Evolutionary conservation across 1,140 invertebrate species (phyloP), one percentile per base, ranked within the genome.

Genomic region (Camponotus floridanus): DNA sequence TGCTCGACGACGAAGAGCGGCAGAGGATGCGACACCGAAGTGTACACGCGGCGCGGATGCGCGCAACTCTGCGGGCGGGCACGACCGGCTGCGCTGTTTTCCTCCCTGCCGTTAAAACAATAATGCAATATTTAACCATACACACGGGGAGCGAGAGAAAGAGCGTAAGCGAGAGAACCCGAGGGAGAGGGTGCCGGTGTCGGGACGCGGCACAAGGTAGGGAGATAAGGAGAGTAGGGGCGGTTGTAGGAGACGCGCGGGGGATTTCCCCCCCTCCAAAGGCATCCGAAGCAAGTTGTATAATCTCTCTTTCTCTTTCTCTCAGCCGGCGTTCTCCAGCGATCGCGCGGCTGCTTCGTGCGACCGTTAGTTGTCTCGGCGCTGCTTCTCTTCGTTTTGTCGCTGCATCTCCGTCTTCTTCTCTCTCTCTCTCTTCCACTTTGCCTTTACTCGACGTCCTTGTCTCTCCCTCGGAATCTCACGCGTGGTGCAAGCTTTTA

Each of bases 111-210:
- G 94, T 94, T 94, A 94, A 94, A 94, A 95, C 94, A 95, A 94
- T 94, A 95, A 95, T 95, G 94, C 94, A 94, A 95, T 95, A 95
- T 94, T 95, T 94, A 95, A 94, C 93, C 92, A 93, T 94, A 95
- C 93, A 95, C 93, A 94, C 87, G 67, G 71, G 87, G 88, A 81
- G 88, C 79, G 83, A 86, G 89, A 87, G 87, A 80, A 88, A 80
- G 79, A 85, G 78, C 48, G 64, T 48, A 51, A 76, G 70, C 78
- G 85, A 57, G 85, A 76, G 70, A 83, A 68, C 62, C 4, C 55
- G 71, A 85, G 81, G 59, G 64, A 76, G 65, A 26, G 81, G 73
- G 86, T 87, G 76, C 64, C 62, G 64, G 68, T 74, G 87, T 86
- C 62, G 87, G 88, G 87, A 48, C 45, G 87, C 67, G 88, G 78